Evolutionary conservation across 2,888 invertebrate genomes (phyloP), one percentile per base, ranked within the genome.

Genomic region (Pandemis corylana): DNA sequence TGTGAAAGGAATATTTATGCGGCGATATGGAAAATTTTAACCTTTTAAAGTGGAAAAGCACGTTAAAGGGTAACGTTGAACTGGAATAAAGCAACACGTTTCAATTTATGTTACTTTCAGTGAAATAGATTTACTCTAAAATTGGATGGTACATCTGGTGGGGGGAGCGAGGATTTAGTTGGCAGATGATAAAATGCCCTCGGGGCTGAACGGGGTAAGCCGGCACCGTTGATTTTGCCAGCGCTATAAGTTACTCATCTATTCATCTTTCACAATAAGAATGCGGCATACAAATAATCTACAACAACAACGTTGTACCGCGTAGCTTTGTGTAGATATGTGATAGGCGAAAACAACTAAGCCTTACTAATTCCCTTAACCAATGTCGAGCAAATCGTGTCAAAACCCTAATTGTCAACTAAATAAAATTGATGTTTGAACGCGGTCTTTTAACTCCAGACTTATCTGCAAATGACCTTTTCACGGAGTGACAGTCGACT

Each of bases 131-230:
- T 68, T 41, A 59, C n/a, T 36, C 51, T 28, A 53, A 44, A 72
- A 51, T 62, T 51, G 61, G 61, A 72, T 72, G 68, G 64, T 63
- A 46, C 72, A 68, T 68, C 61, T 68, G 51, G 49, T 53, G n/a
- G 41, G 67, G 67, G 67, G 51, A 70, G 49, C 61, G 65, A 63
- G 59, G 69, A 73, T 56, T 69, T 61, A 12, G 49, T 9, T 28
- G 65, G 69, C 49, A 65, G 68, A 64, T 41, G 73, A 68, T 49
- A 62, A 63, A 74, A 74, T 62, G 13, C 74, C 74, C 69, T 28
- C 28, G 65, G 74, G 74, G 68, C 46, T 59, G 28, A 61, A 49
- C 7, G 49, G 68, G 46, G 53, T 68, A 51, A 49, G 20, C 42
- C 49, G 49, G 51, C 15, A 36, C 15, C 63, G 69, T 65, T 56